These are phyloP conservation scores for Pangasianodon hypophthalmus DNA, from an alignment of 2,113 vertebrate species.

Conservation along the genomic window DNA sequence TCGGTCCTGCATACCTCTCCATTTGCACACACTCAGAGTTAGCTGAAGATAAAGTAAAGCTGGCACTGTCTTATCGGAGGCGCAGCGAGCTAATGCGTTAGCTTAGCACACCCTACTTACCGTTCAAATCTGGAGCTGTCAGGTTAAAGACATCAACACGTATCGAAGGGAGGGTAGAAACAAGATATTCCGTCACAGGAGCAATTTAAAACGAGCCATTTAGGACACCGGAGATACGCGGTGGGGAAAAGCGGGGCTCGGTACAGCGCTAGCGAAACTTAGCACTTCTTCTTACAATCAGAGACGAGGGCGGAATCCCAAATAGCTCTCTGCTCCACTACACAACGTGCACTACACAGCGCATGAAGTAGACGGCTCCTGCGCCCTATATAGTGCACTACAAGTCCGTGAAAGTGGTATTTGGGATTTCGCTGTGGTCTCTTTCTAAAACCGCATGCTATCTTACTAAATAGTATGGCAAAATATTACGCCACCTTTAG, in stretches of 20 bases:
- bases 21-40: neutral
- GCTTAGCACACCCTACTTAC: slow-evolving; percentile 41
- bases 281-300: slow-evolving; percentile 56
- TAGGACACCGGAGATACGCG: neutral
- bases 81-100: neutral
- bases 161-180: neutral
- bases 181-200: slow-evolving; percentile 24
- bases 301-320: neutral
- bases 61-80: neutral
- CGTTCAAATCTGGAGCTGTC: slow-evolving; percentile 8
- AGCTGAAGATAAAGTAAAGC: neutral
- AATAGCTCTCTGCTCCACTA: neutral
- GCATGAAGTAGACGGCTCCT: neutral
- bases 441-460: neutral
- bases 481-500: neutral
- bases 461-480: neutral
- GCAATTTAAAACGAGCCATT: slow-evolving; percentile 37
- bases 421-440: neutral
- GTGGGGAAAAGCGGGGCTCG: neutral
- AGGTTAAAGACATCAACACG: slow-evolving; percentile 17
- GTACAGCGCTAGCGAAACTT: slow-evolving; percentile 58
- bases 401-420: neutral
- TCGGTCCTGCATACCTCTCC: neutral
- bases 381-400: slow-evolving; percentile 13
- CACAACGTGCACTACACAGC: neutral